phyloP scores from a whole-genome alignment of 2,888 invertebrate species.

The Drosophila suboccidentalis region DNA sequence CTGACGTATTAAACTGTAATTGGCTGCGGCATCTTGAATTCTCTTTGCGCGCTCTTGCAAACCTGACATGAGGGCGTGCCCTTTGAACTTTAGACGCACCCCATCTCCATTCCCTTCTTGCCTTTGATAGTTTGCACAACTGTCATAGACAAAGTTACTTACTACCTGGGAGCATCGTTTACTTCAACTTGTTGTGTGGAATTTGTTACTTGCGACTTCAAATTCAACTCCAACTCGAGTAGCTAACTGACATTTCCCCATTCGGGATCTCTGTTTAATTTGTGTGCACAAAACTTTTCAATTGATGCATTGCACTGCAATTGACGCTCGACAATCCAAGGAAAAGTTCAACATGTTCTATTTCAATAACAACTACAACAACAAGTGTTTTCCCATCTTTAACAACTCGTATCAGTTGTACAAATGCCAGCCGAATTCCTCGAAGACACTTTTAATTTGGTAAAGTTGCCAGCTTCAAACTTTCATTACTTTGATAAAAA shows the following conservation, averaged over 20 bases:
- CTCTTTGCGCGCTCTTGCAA: constrained; percentile 39
- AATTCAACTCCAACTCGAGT: constrained; percentile 18
- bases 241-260: constrained; percentile 26
- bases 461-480: too few species aligned
- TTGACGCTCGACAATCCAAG: constrained; percentile 3
- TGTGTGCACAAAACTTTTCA: constrained; percentile 38
- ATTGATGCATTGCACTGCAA: constrained; percentile 37
- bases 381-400: background rate
- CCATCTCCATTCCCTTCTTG: background rate
- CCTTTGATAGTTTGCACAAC: constrained; percentile 23
- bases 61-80: constrained; percentile 13
- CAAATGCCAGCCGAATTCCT: too few species aligned
- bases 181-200: constrained; percentile 16
- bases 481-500: too few species aligned
- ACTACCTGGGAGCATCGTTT: constrained; percentile 21
- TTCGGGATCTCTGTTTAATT: constrained; percentile 9
- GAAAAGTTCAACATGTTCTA: background rate
- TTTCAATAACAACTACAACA: background rate
- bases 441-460: background rate
- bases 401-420: background rate
- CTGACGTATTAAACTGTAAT: constrained; percentile 59
- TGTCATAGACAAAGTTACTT: constrained; percentile 46
- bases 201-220: constrained; percentile 27
- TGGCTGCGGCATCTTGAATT: constrained; percentile 59
- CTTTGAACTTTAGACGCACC: constrained; percentile 50